Evolutionary conservation across 2,888 invertebrate species (phyloP).

Genomic region (Hypsopygia costalis): DNA sequence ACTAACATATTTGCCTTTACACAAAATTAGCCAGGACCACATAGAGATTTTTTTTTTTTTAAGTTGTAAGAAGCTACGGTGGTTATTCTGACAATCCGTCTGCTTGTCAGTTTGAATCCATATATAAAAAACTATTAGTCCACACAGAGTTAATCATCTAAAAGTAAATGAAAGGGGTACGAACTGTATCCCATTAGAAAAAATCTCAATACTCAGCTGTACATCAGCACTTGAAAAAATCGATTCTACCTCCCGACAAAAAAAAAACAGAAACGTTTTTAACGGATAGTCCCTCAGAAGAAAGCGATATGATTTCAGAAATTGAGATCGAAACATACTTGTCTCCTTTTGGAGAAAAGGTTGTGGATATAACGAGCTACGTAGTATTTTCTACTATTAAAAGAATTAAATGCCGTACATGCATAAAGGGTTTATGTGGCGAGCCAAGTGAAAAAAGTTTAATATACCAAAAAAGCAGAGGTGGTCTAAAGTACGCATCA

Average conservation of each 20-base stretch:
- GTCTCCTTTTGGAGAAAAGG: conserved; percentile 12
- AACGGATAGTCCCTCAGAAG: conserved; percentile 5
- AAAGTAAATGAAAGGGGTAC: conserved; percentile 1
- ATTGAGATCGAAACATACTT: conserved; percentile 7
- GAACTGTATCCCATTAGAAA: conserved; percentile 12
- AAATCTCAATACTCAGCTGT: not conserved
- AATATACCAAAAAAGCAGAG: not conserved
- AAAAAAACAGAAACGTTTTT: not conserved
- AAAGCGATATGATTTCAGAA: conserved; percentile 3
- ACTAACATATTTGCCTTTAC: conserved; percentile 12
- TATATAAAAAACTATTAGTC: conserved; percentile 19
- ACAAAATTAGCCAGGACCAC: conserved; percentile 17
- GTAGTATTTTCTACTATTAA: conserved; percentile 1
- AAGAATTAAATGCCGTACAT: conserved; percentile 8
- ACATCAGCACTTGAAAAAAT: conserved; percentile 7
- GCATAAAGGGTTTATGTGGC: conserved; percentile 13
- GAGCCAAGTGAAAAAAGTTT: conserved; percentile 8
- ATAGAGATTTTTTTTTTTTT: conserved; percentile 17
- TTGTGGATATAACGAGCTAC: conserved; percentile 13
- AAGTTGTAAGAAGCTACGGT: conserved; percentile 12
- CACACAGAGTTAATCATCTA: conserved; percentile 13
- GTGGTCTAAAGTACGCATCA: not conserved
- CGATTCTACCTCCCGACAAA: conserved; percentile 1
- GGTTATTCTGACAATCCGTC: conserved; percentile 18
- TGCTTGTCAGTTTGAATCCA: conserved; percentile 15